Evolutionary conservation across 2,888 invertebrate genomes (phyloP).

Genomic region (Encarsia formosa): DNA sequence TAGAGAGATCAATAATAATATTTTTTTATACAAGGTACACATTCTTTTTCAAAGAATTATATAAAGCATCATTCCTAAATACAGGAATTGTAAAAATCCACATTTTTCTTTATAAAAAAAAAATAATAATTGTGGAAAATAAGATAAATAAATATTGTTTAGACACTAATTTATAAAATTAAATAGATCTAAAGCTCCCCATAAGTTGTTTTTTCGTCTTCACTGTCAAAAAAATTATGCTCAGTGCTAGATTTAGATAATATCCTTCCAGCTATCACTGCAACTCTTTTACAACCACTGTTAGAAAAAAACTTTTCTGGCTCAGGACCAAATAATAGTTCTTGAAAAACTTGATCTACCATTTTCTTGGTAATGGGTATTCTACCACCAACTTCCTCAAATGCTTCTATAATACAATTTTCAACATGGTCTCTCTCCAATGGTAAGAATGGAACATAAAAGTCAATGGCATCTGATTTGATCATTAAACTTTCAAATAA

Average conservation of each 20-base stretch:
- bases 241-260: not conserved
- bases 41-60: too few relatives aligned
- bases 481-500: constrained; percentile 15
- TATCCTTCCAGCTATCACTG: constrained; percentile 14
- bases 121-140: not conserved
- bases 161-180: too few relatives aligned
- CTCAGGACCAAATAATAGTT: constrained; percentile 18
- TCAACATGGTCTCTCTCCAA: constrained; percentile 15
- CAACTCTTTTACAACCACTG: constrained; percentile 20
- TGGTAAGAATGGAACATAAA: constrained; percentile 22
- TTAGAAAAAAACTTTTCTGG: constrained; percentile 13
- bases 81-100: too few relatives aligned
- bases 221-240: too few relatives aligned
- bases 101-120: not conserved
- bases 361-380: constrained; percentile 4
- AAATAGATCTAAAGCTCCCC: too few relatives aligned
- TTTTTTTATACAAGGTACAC: too few relatives aligned
- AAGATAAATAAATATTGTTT: too few relatives aligned
- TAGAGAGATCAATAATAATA: too few relatives aligned
- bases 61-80: too few relatives aligned
- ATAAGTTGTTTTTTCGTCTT: too few relatives aligned
- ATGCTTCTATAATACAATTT: constrained; percentile 13
- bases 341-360: constrained; percentile 9
- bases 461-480: constrained; percentile 12
- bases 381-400: constrained; percentile 7